phyloP scores from a whole-genome alignment of 2,888 invertebrate species.

The Rhamphomyia laevipes region DNA sequence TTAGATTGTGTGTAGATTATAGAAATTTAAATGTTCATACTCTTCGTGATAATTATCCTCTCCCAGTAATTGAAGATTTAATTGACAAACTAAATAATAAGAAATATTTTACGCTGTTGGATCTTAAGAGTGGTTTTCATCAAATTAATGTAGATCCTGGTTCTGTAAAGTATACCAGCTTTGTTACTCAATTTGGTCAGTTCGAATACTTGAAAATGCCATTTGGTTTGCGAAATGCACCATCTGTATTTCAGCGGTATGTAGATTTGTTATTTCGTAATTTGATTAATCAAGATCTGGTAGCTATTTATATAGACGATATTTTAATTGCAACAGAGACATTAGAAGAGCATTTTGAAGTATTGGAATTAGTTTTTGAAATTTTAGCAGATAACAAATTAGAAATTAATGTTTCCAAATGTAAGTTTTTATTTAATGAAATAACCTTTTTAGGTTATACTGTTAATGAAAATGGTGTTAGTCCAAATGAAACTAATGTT shows the following conservation, averaged over 20 bases:
- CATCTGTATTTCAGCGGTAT: slow-evolving; percentile 16
- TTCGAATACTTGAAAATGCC: slow-evolving; percentile 19
- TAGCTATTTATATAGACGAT: slow-evolving; percentile 19
- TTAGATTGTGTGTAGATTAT: too few species aligned
- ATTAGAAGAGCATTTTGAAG: slow-evolving; percentile 14
- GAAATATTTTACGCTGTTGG: slow-evolving; percentile 15
- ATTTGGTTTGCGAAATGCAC: too few species aligned
- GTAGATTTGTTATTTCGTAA: slow-evolving; percentile 14
- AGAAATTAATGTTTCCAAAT: slow-evolving; percentile 7
- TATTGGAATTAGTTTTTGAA: slow-evolving; percentile 10
- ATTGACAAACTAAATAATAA: too few species aligned
- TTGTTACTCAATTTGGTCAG: slow-evolving; percentile 20
- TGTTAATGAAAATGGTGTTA: too few species aligned
- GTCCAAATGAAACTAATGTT: background rate
- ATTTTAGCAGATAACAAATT: too few species aligned
- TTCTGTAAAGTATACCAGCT: slow-evolving; percentile 15
- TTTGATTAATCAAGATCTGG: slow-evolving; percentile 9
- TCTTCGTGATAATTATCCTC: too few species aligned
- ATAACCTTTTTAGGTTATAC: background rate
- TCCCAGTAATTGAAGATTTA: too few species aligned
- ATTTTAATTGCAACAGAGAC: slow-evolving; percentile 15
- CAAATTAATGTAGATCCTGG: slow-evolving; percentile 13
- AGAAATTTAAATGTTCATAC: too few species aligned
- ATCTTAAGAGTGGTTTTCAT: slow-evolving; percentile 18
- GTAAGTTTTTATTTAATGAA: slow-evolving; percentile 8